Percentiles rank a stretch among this genome's conserved stretches.
phyloP scores from a whole-genome alignment of 2,888 invertebrate species.

The Geophilus truncorum region DNA sequence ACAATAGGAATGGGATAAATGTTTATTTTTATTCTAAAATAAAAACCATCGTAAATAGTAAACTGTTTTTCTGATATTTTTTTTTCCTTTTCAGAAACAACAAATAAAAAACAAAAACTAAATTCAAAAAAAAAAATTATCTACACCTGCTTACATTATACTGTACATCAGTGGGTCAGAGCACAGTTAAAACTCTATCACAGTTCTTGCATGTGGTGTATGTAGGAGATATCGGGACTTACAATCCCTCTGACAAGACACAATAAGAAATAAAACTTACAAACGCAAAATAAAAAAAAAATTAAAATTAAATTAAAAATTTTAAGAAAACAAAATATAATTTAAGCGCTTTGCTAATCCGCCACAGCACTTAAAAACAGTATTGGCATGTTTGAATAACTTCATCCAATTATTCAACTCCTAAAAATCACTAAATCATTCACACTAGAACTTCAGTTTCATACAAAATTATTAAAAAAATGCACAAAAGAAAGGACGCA shows the following conservation, averaged over 20 bases:
- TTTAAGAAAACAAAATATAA: not conserved
- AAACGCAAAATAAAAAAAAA: too few species aligned
- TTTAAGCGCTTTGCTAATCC: not conserved
- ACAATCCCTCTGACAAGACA: not conserved
- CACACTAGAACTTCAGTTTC: not conserved
- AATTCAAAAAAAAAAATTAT: not conserved
- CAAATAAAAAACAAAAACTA: too few species aligned
- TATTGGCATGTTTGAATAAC: not conserved
- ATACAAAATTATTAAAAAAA: not conserved
- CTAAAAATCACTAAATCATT: not conserved
- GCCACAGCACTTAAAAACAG: not conserved
- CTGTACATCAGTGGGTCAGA: not conserved
- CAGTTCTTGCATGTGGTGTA: constrained; percentile 11
- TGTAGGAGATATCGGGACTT: not conserved
- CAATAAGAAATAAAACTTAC: not conserved
- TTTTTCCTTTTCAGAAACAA: too few species aligned
- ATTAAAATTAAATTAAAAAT: too few species aligned
- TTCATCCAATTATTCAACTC: not conserved
- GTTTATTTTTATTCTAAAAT: not conserved
- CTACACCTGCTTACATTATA: not conserved
- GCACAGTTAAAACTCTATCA: not conserved
- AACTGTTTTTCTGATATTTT: not conserved
- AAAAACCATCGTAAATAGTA: not conserved
- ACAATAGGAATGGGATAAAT: not conserved
- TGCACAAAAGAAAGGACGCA: constrained; percentile 9